Percentiles rank a stretch among this genome's conserved stretches.
These are phyloP conservation scores for Thecophora atra DNA, from an alignment of 2,888 invertebrate genomes.

Conservation along the genomic window DNA sequence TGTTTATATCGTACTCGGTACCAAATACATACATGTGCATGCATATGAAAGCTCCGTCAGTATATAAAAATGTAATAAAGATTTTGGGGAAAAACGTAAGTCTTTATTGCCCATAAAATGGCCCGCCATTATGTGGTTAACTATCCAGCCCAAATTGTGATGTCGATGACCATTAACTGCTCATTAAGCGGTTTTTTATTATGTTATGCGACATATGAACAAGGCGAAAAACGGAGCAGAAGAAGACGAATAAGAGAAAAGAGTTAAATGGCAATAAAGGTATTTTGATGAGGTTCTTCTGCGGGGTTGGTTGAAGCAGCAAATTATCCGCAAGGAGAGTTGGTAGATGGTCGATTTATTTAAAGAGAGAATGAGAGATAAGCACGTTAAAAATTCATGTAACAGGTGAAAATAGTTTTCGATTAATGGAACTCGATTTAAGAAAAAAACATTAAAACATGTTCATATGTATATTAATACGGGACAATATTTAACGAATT, in stretches of 20 bases:
- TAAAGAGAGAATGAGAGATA: neutral
- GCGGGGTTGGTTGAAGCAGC: too few species aligned
- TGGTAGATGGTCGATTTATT: too few species aligned
- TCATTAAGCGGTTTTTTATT: conserved; percentile 55
- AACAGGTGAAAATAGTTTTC: neutral
- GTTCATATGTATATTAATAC: too few species aligned
- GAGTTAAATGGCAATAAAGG: conserved; percentile 17
- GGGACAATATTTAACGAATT: too few species aligned
- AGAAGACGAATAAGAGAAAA: neutral
- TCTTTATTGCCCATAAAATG: conserved; percentile 51
- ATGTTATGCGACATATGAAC: conserved; percentile 32
- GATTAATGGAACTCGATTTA: too few species aligned
- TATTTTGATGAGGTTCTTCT: conserved; percentile 1
- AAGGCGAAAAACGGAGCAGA: conserved; percentile 1
- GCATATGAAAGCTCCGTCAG: neutral
- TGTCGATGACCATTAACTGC: conserved; percentile 58
- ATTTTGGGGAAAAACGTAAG: neutral
- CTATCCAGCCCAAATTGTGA: conserved; percentile 59
- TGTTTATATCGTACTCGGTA: neutral
- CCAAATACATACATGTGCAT: neutral
- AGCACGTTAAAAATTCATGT: neutral
- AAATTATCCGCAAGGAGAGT: too few species aligned
- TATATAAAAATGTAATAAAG: neutral
- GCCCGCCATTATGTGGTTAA: conserved; percentile 60
- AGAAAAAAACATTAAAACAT: too few species aligned